These are phyloP conservation scores for Ophion obscuratus DNA, from an alignment of 2,888 invertebrate species.

Conservation along the genomic window DNA sequence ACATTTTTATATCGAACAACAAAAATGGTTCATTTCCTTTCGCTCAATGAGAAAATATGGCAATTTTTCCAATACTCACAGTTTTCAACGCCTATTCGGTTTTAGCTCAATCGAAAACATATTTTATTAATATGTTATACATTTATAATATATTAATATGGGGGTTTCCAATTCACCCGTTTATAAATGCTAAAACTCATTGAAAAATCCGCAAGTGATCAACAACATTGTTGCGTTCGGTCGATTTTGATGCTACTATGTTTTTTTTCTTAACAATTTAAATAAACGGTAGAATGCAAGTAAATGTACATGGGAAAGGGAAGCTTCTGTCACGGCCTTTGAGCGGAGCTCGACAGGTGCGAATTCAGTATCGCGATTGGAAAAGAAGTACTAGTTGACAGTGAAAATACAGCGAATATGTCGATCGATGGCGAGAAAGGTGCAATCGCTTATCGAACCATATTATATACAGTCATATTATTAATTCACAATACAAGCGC, in stretches of 20 bases:
- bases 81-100: no score
- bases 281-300: background rate
- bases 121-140: no score
- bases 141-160: no score
- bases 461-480: background rate
- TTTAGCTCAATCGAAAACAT: no score
- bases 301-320: background rate
- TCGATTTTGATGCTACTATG: background rate
- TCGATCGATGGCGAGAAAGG: background rate
- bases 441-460: slow-evolving; percentile 42
- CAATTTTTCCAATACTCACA: no score
- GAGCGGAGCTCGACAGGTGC: slow-evolving; percentile 13
- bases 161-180: no score
- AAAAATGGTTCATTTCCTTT: no score
- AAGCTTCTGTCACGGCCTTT: slow-evolving; percentile 2
- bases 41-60: no score
- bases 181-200: no score
- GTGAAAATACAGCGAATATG: slow-evolving; percentile 30
- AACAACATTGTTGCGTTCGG: no score
- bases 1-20: no score
- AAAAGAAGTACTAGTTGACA: slow-evolving; percentile 15
- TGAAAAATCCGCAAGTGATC: no score
- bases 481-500: background rate
- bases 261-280: background rate
- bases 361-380: slow-evolving; percentile 6